phyloP scores from a whole-genome alignment of 2,888 invertebrate genomes.

The Cantharis rufa region DNA sequence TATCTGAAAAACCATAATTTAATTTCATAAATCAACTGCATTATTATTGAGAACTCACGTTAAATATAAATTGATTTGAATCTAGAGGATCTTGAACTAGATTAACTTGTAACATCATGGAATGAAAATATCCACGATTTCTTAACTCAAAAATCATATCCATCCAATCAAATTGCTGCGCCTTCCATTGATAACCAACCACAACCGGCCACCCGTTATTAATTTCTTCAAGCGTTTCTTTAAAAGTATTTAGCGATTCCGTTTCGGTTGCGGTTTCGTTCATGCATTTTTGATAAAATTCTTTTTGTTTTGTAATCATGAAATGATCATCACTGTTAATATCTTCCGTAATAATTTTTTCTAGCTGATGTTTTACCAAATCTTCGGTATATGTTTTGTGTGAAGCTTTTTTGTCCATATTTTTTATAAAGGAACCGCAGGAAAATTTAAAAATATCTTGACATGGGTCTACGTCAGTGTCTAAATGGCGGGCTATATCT shows the following conservation, averaged over 20 bases:
- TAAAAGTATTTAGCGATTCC: constrained; percentile 8
- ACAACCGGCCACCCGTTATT: constrained; percentile 86
- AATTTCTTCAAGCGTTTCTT: constrained; percentile 55
- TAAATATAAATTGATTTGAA: neutral
- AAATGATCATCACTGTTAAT: constrained; percentile 48
- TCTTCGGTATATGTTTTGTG: constrained; percentile 48
- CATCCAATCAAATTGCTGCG: constrained; percentile 72
- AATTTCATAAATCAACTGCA: neutral
- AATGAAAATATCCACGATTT: constrained; percentile 62
- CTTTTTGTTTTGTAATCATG: constrained; percentile 2
- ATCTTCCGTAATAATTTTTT: neutral
- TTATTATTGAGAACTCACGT: neutral
- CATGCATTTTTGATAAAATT: constrained; percentile 2
- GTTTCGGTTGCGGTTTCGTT: neutral
- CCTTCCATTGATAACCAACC: constrained; percentile 72
- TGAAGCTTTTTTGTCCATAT: constrained; percentile 60
- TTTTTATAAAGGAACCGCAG: constrained; percentile 67
- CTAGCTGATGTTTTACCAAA: neutral
- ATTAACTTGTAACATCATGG: neutral
- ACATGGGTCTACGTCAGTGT: constrained; percentile 71
- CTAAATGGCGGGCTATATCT: constrained; percentile 69
- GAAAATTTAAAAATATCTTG: constrained; percentile 78
- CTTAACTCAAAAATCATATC: constrained; percentile 76
- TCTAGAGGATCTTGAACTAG: neutral
- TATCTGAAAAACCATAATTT: neutral